Evolutionary conservation across 2,888 invertebrate species (phyloP).

Genomic region (Ischnus inquisitorius): DNA sequence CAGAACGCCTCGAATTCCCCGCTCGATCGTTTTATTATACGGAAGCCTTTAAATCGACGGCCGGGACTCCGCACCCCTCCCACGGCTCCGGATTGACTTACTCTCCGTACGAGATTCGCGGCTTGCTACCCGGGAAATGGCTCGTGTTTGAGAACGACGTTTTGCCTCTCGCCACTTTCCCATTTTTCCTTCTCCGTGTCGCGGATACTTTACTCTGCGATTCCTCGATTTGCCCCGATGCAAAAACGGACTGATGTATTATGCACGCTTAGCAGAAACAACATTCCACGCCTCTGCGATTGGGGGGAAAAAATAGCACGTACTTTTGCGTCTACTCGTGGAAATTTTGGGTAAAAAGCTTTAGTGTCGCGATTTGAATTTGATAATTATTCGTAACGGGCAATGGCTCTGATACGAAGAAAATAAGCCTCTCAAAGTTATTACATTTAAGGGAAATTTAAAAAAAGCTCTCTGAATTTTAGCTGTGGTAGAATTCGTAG

Average conservation of each 20-base stretch:
- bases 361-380: too few species aligned
- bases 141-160: conserved; percentile 61
- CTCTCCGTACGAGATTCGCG: conserved; percentile 55
- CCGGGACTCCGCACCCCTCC: conserved; percentile 49
- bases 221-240: neutral
- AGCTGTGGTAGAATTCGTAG: neutral
- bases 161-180: conserved; percentile 14
- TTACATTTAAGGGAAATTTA: too few species aligned
- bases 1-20: conserved; percentile 69
- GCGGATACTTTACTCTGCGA: conserved; percentile 33
- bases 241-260: conserved; percentile 2
- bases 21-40: conserved; percentile 76
- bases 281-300: neutral
- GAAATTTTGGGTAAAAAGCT: too few species aligned
- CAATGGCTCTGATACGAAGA: too few species aligned
- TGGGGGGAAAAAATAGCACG: neutral
- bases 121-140: conserved; percentile 59
- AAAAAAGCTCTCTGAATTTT: neutral
- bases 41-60: conserved; percentile 73
- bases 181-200: conserved; percentile 34
- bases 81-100: conserved; percentile 70
- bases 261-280: conserved; percentile 6
- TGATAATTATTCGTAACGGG: too few species aligned
- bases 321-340: too few species aligned
- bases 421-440: too few species aligned